These are phyloP conservation scores for Nephrotoma flavescens DNA, from an alignment of 2,888 invertebrate genomes.

Conservation along the genomic window DNA sequence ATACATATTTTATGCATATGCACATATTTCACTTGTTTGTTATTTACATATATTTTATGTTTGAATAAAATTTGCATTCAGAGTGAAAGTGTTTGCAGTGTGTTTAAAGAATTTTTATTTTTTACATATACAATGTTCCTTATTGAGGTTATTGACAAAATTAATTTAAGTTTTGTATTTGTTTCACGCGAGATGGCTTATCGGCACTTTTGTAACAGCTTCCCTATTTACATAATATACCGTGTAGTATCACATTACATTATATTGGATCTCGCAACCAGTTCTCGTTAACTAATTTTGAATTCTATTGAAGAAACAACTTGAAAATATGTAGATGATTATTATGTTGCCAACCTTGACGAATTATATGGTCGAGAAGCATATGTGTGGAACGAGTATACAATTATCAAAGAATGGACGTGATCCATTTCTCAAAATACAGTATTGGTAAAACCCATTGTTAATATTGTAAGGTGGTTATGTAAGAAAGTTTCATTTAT, in stretches of 20 bases:
- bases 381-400: not conserved
- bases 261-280: too few relatives aligned
- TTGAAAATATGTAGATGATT: too few relatives aligned
- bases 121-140: not conserved
- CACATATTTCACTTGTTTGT: not conserved
- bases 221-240: too few relatives aligned
- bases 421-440: not conserved
- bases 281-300: too few relatives aligned
- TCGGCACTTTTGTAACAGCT: too few relatives aligned
- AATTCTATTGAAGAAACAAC: too few relatives aligned
- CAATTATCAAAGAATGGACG: not conserved
- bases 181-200: too few relatives aligned
- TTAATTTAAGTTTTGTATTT: not conserved
- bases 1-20: not conserved
- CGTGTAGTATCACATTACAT: too few relatives aligned
- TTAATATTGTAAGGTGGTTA: not conserved
- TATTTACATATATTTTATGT: not conserved
- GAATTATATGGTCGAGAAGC: not conserved
- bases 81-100: not conserved
- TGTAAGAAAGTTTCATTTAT: not conserved
- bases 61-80: not conserved
- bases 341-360: not conserved
- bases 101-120: not conserved
- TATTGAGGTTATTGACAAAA: not conserved
- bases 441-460: not conserved